phyloP scores from a whole-genome alignment of 2,888 invertebrate species.

The Invenusta paracnida region DNA sequence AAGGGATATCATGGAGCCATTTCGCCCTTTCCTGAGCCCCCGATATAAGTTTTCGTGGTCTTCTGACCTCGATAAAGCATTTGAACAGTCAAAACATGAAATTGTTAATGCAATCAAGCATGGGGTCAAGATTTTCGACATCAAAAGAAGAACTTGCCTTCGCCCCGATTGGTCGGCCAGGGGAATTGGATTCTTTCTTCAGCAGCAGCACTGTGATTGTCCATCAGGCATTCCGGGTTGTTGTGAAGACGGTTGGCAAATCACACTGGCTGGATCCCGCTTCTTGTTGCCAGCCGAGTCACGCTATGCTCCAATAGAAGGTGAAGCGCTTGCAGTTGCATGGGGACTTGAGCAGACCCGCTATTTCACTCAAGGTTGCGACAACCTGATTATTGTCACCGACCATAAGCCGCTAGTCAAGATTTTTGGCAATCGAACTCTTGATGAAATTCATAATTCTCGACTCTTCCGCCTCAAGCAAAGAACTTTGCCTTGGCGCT shows the following conservation, averaged over 20 bases:
- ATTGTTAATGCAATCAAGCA: conserved; percentile 46
- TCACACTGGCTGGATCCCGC: conserved; percentile 38
- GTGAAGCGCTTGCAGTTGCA: conserved; percentile 28
- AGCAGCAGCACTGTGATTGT: conserved; percentile 46
- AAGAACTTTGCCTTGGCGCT: conserved; percentile 31
- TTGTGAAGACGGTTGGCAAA: conserved; percentile 47
- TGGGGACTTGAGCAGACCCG: background rate
- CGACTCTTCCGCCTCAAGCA: conserved; percentile 36
- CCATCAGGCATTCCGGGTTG: too few species aligned
- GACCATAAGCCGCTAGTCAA: conserved; percentile 32
- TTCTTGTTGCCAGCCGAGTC: conserved; percentile 38
- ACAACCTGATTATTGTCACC: background rate
- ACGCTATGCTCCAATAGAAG: conserved; percentile 3
- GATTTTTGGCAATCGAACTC: conserved; percentile 33
- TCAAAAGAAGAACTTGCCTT: conserved; percentile 45
- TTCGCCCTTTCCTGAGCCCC: conserved; percentile 45
- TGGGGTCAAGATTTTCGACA: conserved; percentile 46
- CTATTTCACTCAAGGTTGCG: conserved; percentile 9
- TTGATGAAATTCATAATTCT: conserved; percentile 32
- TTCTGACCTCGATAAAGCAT: conserved; percentile 43
- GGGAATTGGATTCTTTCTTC: conserved; percentile 47
- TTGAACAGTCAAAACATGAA: conserved; percentile 43
- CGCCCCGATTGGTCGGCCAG: conserved; percentile 47
- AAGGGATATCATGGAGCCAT: conserved; percentile 45
- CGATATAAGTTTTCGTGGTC: conserved; percentile 43